A percentile compares a stretch with the other conserved stretches of the same genome.
These are phyloP conservation scores for Drosophila nr. fundita DNA, from an alignment of 2,888 invertebrate genomes.

Conservation along the genomic window DNA sequence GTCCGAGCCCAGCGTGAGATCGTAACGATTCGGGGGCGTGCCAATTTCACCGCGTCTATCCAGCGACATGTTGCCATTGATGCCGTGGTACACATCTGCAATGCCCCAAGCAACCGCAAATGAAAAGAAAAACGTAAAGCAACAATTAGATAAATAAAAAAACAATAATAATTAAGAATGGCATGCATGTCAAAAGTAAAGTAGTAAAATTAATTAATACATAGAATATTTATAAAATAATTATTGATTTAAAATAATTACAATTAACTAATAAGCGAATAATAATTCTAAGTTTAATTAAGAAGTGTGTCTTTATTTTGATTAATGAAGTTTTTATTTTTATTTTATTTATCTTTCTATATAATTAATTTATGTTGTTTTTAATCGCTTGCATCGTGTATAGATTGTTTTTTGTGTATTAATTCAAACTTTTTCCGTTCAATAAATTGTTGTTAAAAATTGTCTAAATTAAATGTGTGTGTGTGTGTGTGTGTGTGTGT, in stretches of 20 bases:
- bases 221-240: slow-evolving; percentile 4
- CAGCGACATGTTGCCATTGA: slow-evolving; percentile 85
- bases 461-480: slow-evolving; percentile 43
- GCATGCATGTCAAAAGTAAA: neutral
- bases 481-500: slow-evolving; percentile 17
- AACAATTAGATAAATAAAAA: neutral
- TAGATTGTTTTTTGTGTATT: slow-evolving; percentile 33
- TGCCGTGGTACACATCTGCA: slow-evolving; percentile 84
- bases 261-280: slow-evolving; percentile 3
- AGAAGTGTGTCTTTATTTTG: slow-evolving; percentile 40
- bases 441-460: slow-evolving; percentile 43
- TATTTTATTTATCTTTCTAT: slow-evolving; percentile 74
- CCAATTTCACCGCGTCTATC: slow-evolving; percentile 83
- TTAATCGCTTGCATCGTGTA: slow-evolving; percentile 69
- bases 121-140: neutral
- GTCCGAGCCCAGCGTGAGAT: slow-evolving; percentile 84
- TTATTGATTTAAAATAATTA: slow-evolving; percentile 8
- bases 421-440: slow-evolving; percentile 17
- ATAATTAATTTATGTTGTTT: slow-evolving; percentile 73
- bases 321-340: slow-evolving; percentile 79
- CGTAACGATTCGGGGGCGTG: slow-evolving; percentile 82
- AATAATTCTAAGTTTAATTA: neutral
- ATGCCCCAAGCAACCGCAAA: slow-evolving; percentile 13
- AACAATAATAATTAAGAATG: slow-evolving; percentile 4
- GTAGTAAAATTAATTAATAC: neutral